Evolutionary conservation across 2,888 invertebrate species (phyloP), one percentile per base, ranked within the genome.

Genomic region (Galeopsomyia nigrocyanea): DNA sequence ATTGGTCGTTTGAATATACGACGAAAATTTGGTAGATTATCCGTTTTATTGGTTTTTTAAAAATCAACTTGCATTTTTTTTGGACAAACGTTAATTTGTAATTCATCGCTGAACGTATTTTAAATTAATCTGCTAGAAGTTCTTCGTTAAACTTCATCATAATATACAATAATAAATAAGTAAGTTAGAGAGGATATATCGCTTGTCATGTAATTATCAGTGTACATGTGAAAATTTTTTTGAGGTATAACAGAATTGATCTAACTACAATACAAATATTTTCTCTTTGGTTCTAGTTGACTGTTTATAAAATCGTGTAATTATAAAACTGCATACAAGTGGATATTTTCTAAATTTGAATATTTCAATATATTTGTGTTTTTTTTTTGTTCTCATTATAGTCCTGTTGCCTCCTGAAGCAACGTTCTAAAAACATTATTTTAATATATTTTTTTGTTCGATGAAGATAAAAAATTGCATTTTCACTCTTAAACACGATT

Each of bases 311-410:
- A 71, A 71, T 46, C 14, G 61, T 71, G 57, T 62, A 51, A 67
- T 73, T 70, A 74, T 70, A 70, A 73, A 73, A 70, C 61, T 62
- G 66, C 53, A 19, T 63, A 56, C 46, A n/a, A 39, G 47, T 68
- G 31, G 71, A 71, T 49, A 70, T 21, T 58, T 47, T 60, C 17
- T 58, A 58, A 50, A 7, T 71, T 64, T 60, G 22, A 66, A 66
- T 55, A 64, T 58, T 50, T 56, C 7, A 39, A 39, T 39, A 26
- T 39, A 39, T 46, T n/a, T n/a, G n/a, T n/a, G n/a, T n/a, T n/a
- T n/a, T 68, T 61, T 62, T 69, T 17, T 47, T 65, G 17, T 47
- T 56, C 26, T 26, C 26, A 26, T 26, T 26, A 5, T 69, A 60
- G 31, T 50, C 62, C 19, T 55, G 17, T 57, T 47, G n/a, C 19